Base-by-base conservation (phyloP, 2,888 invertebrate species). In the Apamea anceps region DNA sequence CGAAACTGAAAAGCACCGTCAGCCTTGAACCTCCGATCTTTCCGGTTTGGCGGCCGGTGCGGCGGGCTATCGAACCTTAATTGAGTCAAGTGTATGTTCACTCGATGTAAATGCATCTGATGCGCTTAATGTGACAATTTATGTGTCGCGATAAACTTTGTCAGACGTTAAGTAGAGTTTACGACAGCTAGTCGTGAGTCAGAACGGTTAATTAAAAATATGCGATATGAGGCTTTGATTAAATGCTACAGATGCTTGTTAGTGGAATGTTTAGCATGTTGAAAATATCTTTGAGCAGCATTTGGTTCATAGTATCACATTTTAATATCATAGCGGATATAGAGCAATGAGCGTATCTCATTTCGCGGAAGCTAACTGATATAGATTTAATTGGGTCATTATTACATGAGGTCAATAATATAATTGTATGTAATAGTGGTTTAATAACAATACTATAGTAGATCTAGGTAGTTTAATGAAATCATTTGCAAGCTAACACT, bases 11-110 rank as follows among this genome's bases (percentile, higher is more conserved):
- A 88, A 68, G 80, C 81, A 78, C 79, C 79, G 48, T 18, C 48
- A 83, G 75, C 90, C 90, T 90, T 90, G 90, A 90, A 88, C 87
- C 77, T 83, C 65, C 77, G 79, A 87, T 90, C 88, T 90, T 90
- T 90, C 90, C 89, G 90, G 90, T 89, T 88, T 85, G 81, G 75
- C 76, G 82, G 87, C 84, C 87, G 80, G 83, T 72, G 84, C 81
- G 77, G 77, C 83, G 76, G 89, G 65, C 85, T 82, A 85, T 84
- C 89, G 91, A 90, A 91, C 91, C 83, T 80, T 84, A 90, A 88
- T 83, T 82, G 86, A 90, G 90, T 91, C 91, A 91, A 91, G 91
- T 90, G 89, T 88, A 85, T 90, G 88, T 87, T 81, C 68, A 71
- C 70, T 77, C 63, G 54, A 78, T 72, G 75, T 72, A 67, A 82